These are phyloP conservation scores for Ptychochromis oligacanthus DNA, from an alignment of 2,113 vertebrate species.

Conservation along the genomic window DNA sequence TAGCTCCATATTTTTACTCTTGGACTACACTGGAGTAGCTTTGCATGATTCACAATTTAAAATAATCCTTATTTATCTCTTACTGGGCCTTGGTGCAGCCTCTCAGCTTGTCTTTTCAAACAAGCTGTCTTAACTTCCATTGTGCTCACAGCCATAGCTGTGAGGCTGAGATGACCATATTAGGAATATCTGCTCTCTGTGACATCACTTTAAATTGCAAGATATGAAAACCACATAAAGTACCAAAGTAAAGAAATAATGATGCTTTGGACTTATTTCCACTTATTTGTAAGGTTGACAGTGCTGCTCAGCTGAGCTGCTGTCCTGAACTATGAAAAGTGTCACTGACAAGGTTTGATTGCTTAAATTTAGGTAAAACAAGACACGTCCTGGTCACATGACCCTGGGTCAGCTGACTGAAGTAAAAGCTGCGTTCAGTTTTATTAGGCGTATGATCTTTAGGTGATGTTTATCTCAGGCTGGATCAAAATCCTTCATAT, in stretches of 20 bases:
- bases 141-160: neutral
- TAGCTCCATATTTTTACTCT: no score
- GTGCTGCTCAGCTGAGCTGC: neutral
- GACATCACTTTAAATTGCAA: neutral
- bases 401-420: neutral
- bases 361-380: neutral
- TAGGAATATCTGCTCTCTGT: neutral
- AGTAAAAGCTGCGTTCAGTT: neutral
- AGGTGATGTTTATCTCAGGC: neutral
- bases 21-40: no score
- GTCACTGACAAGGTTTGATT: neutral
- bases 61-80: no score
- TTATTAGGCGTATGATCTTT: neutral
- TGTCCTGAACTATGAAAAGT: neutral
- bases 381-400: neutral
- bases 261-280: neutral
- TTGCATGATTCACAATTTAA: no score
- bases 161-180: neutral
- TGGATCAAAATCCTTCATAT: neutral
- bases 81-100: no score
- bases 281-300: neutral
- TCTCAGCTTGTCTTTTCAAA: neutral
- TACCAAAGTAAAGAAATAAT: neutral
- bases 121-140: neutral
- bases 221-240: no score